Base-by-base conservation (phyloP, 2,797 vertebrate genomes). In the Sebastes dallii region DNA sequence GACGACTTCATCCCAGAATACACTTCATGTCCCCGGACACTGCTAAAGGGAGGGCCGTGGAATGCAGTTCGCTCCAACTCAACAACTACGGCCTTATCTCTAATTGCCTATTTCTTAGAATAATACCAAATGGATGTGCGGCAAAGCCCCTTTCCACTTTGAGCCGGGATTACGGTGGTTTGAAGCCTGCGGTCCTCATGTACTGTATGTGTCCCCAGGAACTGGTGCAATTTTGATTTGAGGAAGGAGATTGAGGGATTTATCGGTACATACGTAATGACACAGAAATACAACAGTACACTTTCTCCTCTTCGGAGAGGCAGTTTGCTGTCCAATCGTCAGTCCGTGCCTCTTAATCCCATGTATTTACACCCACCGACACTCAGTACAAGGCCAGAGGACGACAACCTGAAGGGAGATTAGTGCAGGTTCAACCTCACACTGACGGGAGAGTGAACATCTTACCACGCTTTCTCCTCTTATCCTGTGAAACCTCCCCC, bases 51-150 rank as follows among this genome's bases (percentile, higher is more conserved):
- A 80, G 76, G 60, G 77, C 29, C 39, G 29, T 46, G 76, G 64
- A 80, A 80, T 85, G 75, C 68, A 72, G 78, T 87, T 76, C 59
- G n/a, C 89, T 16, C 86, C 76, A 76, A 88, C 67, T 27, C 74
- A 14, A 82, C 68, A 86, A 84, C 85, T 55, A 72, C 72, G 60
- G 74, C 81, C 90, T 93, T 94, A 94, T 94, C 94, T 91, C 83
- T 92, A 95, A 94, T 94, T 94, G 94, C 92, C 91, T 79, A 93
- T 95, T 95, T 94, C 90, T 93, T 93, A 93, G 89, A 94, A 94
- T 94, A 95, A 94, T 88, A 92, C 84, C 74, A 84, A 91, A 87
- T 91, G 90, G 89, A 91, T 82, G 83, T 90, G 84, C 76, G 36
- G 90, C 86, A 91, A 93, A 92, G 87, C 86, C 89, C 77, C 83